Conservation (phyloP, 2,797 vertebrate species). For the Diplodus sargus region DNA sequence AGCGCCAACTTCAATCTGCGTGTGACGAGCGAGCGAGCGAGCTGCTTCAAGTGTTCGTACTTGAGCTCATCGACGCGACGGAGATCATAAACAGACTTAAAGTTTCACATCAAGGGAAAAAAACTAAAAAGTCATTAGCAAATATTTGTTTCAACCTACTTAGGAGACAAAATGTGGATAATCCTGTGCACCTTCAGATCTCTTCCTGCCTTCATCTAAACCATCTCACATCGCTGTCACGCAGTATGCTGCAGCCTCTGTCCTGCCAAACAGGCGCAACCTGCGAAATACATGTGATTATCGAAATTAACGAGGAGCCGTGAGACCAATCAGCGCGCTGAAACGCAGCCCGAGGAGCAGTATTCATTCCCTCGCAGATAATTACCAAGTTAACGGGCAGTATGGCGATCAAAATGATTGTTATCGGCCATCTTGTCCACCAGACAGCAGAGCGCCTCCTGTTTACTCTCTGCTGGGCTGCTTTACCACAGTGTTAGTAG, state of each 20-base stretch:
- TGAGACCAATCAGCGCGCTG: slow-evolving; percentile 32
- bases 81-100: background rate
- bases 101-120: slow-evolving; percentile 12
- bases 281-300: slow-evolving; percentile 47
- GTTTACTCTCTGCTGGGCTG: background rate
- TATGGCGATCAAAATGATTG: slow-evolving; percentile 15
- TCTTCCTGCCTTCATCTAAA: slow-evolving; percentile 8
- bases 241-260: background rate
- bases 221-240: slow-evolving; percentile 7
- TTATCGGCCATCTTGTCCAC: background rate
- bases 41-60: background rate
- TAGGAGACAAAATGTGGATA: background rate
- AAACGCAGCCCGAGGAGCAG: slow-evolving; percentile 21
- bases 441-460: background rate
- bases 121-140: background rate
- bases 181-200: slow-evolving; percentile 2
- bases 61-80: background rate
- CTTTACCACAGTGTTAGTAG: background rate
- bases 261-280: background rate
- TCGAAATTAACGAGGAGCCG: slow-evolving; percentile 55
- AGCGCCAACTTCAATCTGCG: background rate
- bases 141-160: background rate
- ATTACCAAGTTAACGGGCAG: slow-evolving; percentile 33
- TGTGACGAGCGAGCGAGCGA: slow-evolving; percentile 2
- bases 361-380: slow-evolving; percentile 24